Conservation (phyloP, 1,140 invertebrate genomes). For the Trichonephila clavipes region DNA sequence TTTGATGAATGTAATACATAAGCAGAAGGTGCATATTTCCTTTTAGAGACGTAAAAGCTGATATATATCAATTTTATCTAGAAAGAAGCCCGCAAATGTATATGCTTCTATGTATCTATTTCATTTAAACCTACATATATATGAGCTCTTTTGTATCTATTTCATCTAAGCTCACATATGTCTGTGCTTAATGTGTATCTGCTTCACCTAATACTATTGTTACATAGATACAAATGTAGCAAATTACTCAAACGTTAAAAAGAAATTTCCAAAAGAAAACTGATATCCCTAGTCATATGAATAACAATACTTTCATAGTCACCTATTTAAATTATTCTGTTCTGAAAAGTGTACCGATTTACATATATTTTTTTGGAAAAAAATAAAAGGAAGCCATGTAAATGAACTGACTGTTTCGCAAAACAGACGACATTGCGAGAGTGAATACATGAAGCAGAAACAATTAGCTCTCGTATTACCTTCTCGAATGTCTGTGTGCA, state of each 20-base stretch:
- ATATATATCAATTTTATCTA: no score
- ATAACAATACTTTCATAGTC: neutral
- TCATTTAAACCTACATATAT: no score
- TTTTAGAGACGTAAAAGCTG: no score
- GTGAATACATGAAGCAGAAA: slow-evolving; percentile 47
- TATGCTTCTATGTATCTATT: no score
- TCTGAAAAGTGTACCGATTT: neutral
- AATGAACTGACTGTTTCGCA: slow-evolving; percentile 2
- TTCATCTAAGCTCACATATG: no score
- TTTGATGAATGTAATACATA: no score
- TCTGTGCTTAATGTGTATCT: no score
- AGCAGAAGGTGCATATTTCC: no score
- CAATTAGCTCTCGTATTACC: slow-evolving; percentile 52
- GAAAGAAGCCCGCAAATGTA: no score
- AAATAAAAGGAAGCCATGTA: neutral
- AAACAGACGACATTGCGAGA: neutral
- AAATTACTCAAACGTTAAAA: neutral
- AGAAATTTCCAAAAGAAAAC: neutral
- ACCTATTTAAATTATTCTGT: neutral
- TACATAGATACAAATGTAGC: no score
- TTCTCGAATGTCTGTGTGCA: neutral
- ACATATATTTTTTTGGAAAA: neutral
- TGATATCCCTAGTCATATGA: neutral
- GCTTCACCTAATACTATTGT: no score
- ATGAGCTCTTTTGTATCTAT: no score